Percentiles rank a stretch among this genome's conserved stretches.
These are phyloP conservation scores for Nannoperca obscura DNA, from an alignment of 2,797 vertebrate species.

Conservation along the genomic window DNA sequence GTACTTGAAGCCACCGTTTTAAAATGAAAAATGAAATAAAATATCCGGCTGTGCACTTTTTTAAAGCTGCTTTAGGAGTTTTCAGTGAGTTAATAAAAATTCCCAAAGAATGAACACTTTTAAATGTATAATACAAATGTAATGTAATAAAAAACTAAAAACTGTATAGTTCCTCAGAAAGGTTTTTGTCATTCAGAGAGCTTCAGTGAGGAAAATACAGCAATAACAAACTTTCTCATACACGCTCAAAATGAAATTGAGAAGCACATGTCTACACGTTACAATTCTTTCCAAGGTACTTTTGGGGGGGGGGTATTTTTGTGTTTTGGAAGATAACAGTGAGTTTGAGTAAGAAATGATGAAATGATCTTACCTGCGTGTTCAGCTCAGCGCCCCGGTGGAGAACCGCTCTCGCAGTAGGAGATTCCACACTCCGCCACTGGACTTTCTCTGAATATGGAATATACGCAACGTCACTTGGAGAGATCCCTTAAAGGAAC, in stretches of 20 bases:
- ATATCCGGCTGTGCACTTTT: background rate
- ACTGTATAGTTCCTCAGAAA: rapidly evolving
- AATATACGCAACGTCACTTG: slow-evolving; percentile 74
- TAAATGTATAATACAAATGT: background rate
- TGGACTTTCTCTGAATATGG: slow-evolving; percentile 77
- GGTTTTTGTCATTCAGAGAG: background rate
- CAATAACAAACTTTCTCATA: slow-evolving; percentile 33
- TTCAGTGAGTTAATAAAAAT: background rate
- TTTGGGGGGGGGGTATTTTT: background rate
- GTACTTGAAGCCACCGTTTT: background rate
- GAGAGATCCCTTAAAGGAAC: slow-evolving; percentile 79
- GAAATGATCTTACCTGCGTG: slow-evolving; percentile 62
- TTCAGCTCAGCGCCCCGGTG: slow-evolving; percentile 55
- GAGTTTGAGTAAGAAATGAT: slow-evolving; percentile 21
- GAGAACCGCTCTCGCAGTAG: slow-evolving; percentile 55
- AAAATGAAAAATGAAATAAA: slow-evolving; percentile 3
- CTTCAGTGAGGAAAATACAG: slow-evolving; percentile 18
- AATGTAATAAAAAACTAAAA: background rate
- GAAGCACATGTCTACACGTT: slow-evolving; percentile 8
- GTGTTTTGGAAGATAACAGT: background rate
- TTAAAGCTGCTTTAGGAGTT: slow-evolving; percentile 1
- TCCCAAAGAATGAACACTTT: background rate
- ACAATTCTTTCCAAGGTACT: background rate
- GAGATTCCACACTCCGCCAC: slow-evolving; percentile 73
- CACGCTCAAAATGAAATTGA: slow-evolving; percentile 27